Conservation (phyloP, 2,797 vertebrate genomes). For the Tinamus major region DNA sequence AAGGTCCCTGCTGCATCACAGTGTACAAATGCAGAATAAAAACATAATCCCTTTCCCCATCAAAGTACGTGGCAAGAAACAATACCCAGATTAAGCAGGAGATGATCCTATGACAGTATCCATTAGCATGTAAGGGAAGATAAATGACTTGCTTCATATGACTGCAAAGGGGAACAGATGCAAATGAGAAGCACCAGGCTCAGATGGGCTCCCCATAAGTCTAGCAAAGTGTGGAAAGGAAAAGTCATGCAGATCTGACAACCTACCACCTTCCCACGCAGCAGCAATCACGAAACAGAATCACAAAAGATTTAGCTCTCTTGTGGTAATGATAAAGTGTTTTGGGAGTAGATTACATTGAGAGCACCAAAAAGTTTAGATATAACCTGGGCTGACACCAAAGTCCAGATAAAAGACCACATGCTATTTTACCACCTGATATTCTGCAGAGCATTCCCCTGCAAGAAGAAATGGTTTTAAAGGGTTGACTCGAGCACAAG, state of each 20-base stretch:
- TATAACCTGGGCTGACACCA: neutral
- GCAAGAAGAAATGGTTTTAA: neutral
- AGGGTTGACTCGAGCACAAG: neutral
- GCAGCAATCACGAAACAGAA: neutral
- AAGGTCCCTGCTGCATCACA: neutral
- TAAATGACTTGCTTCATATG: neutral
- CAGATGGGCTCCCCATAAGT: neutral
- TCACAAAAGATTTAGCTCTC: neutral
- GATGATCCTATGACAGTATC: rapidly evolving
- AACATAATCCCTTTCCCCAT: neutral
- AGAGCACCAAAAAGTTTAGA: neutral
- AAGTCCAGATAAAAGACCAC: neutral
- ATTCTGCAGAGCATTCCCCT: neutral
- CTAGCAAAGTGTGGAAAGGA: neutral
- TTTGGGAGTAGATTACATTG: neutral
- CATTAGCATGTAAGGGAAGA: neutral
- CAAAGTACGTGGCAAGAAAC: neutral
- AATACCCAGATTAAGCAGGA: neutral
- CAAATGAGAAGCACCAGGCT: neutral
- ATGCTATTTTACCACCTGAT: neutral
- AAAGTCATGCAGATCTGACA: neutral
- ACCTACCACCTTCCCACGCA: neutral
- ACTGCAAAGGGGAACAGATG: neutral
- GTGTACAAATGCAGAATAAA: neutral
- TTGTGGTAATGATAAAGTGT: neutral